Conservation (phyloP, 2,113 vertebrate species). For the Gadus chalcogrammus region DNA sequence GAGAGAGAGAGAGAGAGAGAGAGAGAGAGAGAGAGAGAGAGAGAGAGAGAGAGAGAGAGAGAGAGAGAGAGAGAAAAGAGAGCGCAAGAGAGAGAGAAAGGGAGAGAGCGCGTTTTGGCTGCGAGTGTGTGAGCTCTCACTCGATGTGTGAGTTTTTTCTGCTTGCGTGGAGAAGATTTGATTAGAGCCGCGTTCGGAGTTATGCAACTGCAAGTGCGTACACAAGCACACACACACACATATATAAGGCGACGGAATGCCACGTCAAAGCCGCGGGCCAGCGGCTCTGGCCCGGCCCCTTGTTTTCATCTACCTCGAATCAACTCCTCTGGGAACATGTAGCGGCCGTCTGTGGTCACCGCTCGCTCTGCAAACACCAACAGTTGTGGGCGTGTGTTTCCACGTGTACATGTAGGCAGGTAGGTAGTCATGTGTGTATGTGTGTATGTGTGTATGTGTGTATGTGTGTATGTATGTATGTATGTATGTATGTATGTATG, state of each 20-base stretch:
- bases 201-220: not conserved
- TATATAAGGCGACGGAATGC: conserved; percentile 47
- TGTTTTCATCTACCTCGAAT: conserved; percentile 79
- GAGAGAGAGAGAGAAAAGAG: not conserved
- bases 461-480: not conserved
- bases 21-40: too few species aligned
- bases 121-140: too few species aligned
- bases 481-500: not conserved
- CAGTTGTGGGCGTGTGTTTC: conserved; percentile 21
- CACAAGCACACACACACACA: conserved; percentile 21
- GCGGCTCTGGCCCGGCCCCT: not conserved
- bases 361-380: conserved; percentile 84
- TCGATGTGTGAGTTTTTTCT: too few species aligned
- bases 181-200: not conserved
- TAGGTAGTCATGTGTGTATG: not conserved
- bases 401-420: too few species aligned
- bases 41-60: too few species aligned
- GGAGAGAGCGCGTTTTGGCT: not conserved
- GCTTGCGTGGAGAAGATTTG: not conserved
- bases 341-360: conserved; percentile 87
- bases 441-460: not conserved
- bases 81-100: not conserved
- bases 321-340: conserved; percentile 83
- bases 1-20: too few species aligned
- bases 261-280: conserved; percentile 4